Conservation (phyloP, 2,113 vertebrate genomes). For the Diadophis punctatus region DNA sequence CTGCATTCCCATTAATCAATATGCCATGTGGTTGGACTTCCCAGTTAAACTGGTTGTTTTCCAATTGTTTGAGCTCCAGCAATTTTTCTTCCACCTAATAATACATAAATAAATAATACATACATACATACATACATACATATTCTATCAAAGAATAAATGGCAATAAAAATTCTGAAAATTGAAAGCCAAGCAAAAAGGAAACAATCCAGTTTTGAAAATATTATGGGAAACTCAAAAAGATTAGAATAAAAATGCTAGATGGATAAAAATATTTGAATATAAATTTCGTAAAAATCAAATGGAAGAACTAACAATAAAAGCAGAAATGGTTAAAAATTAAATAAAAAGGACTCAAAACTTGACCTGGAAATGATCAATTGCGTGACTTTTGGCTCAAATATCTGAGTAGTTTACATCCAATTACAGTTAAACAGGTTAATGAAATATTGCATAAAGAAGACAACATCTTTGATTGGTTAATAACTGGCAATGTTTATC, state of each 20-base stretch:
- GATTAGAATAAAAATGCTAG: neutral
- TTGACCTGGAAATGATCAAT: neutral
- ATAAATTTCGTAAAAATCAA: neutral
- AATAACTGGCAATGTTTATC: neutral
- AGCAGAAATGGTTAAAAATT: neutral
- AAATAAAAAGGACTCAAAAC: neutral
- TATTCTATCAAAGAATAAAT: neutral
- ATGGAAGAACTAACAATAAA: neutral
- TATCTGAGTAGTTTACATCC: neutral
- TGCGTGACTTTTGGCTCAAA: neutral
- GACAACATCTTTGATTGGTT: neutral
- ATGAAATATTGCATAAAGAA: neutral
- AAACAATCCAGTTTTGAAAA: neutral
- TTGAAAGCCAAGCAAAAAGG: neutral
- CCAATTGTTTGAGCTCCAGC: constrained; percentile 80
- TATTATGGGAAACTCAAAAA: neutral
- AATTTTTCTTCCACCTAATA: constrained; percentile 85
- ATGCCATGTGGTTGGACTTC: constrained; percentile 73
- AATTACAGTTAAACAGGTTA: neutral
- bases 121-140: neutral
- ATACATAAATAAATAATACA: constrained; percentile 16
- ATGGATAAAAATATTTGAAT: neutral
- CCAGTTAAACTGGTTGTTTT: constrained; percentile 82
- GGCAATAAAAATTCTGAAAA: neutral
- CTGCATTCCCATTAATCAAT: constrained; percentile 78